Evolutionary conservation across 2,888 invertebrate species (phyloP), one percentile per base, ranked within the genome.

Genomic region (Volucella inflata): DNA sequence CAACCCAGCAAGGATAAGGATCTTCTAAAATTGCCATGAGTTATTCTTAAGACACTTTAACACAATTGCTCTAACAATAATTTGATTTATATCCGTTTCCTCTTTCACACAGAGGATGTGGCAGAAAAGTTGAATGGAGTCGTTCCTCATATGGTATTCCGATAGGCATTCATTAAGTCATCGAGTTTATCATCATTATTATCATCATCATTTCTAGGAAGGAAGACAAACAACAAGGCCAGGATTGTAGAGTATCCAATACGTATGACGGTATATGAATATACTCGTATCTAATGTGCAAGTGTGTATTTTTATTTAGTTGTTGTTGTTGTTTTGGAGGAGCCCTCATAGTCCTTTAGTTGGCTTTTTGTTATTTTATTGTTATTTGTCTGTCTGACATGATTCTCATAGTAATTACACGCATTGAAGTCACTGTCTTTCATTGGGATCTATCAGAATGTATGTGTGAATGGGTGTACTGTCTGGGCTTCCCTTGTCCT

Each of bases 101-200:
- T 48, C 9, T 59, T 68, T 38, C 57, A 76, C 42, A 60, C 4
- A 14, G n/a, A 40, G 1, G 50, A 12, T 14, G 38, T 30, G 48
- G 17, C 48, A 46, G 21, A 62, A 14, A n/a, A 40, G 38, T n/a
- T 10, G 30, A 17, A 16, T 16, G 6, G 40, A 8, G 17, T 68
- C 17, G 57, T 64, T 30, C 70, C 79, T 84, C 71, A 84, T 84
- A 84, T 80, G 67, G 81, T 85, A 85, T 85, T 85, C 85, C 81
- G 85, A 85, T 81, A 81, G 85, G 81, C 80, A 57, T 81, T 80
- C 85, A 85, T 85, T 85, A 81, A 85, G 85, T 62, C 76, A 81
- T 85, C 85, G 76, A 81, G 81, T 74, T 74, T 74, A 68, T 78
- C 74, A 74, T 74, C 74, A 59, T 72, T 68, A 78, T 59, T 65